Evolutionary conservation across 64 coral and sea anemone species (phyloP), one percentile per base, ranked within the genome.

Genomic region (Acropora yongei): DNA sequence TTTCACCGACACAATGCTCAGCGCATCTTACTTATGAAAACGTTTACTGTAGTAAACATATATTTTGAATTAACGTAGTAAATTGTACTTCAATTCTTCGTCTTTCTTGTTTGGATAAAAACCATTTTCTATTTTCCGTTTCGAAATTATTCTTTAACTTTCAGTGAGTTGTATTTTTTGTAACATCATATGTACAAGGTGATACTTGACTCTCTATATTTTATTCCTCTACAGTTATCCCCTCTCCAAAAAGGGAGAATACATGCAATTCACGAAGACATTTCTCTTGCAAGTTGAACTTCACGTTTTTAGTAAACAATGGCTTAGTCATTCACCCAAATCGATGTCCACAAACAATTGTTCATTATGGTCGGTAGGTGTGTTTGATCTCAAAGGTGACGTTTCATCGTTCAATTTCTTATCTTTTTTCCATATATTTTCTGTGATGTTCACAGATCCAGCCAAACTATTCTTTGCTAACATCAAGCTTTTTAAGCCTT

Each of bases 361-460:
- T 71, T 65, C 82, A 39, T 85, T 85, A 1, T 71, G 47, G 17
- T 85, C 82, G 0, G 66, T 45, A n/a, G 82, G 82, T 49, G 82
- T 85, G 5, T 43, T 18, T 48, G 82, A 85, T 71, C 72, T n/a
- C 6, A 85, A 69, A 65, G 82, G 16, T 4, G 87, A 60, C 76
- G 74, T 85, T 50, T 78, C 79, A 67, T 89, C 57, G 12, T 44
- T 84, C 58, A 75, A 58, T n/a, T 75, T 81, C 68, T 80, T 18
- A 18, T 94, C 91, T 14, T 76, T 81, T 30, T 83, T 82, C 95
- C 95, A 97, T n/a, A 97, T 88, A 49, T 97, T 97, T 48, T 93
- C 93, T 16, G 67, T 93, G 66, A 96, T 93, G 9, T 85, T 89
- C 5, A 93, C 47, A 4, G 61, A 85, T 19, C 76, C 83, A 10